phyloP scores from a whole-genome alignment of 2,797 vertebrate species.

The Gymnocypris eckloni region DNA sequence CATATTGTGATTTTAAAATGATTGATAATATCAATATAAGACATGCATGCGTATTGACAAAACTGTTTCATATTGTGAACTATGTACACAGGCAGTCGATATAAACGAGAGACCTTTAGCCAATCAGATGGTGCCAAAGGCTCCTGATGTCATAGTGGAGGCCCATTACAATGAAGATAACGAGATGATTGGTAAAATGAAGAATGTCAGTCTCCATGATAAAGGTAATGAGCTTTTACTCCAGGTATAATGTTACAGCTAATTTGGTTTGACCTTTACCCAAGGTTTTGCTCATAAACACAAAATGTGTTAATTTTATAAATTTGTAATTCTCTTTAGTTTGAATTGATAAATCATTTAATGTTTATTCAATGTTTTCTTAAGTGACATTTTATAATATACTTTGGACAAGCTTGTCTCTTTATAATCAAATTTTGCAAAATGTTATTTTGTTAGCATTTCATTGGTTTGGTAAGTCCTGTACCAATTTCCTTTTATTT shows the following conservation, averaged over 20 bases:
- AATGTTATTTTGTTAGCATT: neutral
- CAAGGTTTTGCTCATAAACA: neutral
- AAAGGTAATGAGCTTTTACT: constrained; percentile 64
- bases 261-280: neutral
- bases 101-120: constrained; percentile 75
- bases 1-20: no score
- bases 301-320: neutral
- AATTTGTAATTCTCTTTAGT: neutral
- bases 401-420: neutral
- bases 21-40: neutral
- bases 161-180: constrained; percentile 78
- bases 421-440: neutral
- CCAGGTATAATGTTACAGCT: neutral
- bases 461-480: neutral
- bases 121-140: constrained; percentile 55
- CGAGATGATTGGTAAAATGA: constrained; percentile 49
- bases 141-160: constrained; percentile 78
- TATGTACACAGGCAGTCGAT: constrained; percentile 76
- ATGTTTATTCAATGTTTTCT: neutral
- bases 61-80: neutral
- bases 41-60: neutral
- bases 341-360: neutral
- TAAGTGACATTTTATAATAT: neutral
- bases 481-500: neutral
- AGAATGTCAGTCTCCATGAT: constrained; percentile 53